These are phyloP conservation scores for Ptychoptera contaminata DNA, from an alignment of 2,888 invertebrate genomes.

Conservation along the genomic window DNA sequence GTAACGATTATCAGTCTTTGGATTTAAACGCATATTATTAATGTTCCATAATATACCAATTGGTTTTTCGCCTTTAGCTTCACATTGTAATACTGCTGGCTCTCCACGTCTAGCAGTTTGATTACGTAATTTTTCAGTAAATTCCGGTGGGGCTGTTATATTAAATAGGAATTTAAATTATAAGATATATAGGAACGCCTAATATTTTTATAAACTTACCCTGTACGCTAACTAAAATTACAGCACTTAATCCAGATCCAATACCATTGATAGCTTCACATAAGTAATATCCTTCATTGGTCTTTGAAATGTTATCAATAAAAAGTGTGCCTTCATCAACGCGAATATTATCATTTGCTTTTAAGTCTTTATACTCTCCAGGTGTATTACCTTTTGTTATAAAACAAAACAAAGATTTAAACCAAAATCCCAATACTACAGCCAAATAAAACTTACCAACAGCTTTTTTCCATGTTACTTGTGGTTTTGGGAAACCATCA, in stretches of 20 bases:
- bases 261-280: slow-evolving; percentile 95
- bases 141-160: slow-evolving; percentile 90
- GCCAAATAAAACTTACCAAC: slow-evolving; percentile 59
- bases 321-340: slow-evolving; percentile 87
- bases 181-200: slow-evolving; percentile 14
- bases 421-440: background rate
- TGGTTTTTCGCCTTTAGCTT: slow-evolving; percentile 87
- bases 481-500: slow-evolving; percentile 88
- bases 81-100: slow-evolving; percentile 80
- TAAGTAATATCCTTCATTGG: slow-evolving; percentile 85
- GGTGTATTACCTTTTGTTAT: slow-evolving; percentile 59
- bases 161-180: background rate
- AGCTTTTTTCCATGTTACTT: slow-evolving; percentile 90
- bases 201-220: slow-evolving; percentile 13
- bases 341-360: slow-evolving; percentile 78
- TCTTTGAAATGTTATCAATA: slow-evolving; percentile 81
- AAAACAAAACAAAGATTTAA: slow-evolving; percentile 3
- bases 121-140: slow-evolving; percentile 80
- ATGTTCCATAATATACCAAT: slow-evolving; percentile 91
- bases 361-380: slow-evolving; percentile 85
- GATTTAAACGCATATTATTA: slow-evolving; percentile 82
- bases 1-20: slow-evolving; percentile 74
- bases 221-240: slow-evolving; percentile 83
- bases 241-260: slow-evolving; percentile 86
- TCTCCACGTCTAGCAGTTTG: slow-evolving; percentile 83